Conservation (phyloP, 2,888 invertebrate genomes). For the Cynaeus angustus region DNA sequence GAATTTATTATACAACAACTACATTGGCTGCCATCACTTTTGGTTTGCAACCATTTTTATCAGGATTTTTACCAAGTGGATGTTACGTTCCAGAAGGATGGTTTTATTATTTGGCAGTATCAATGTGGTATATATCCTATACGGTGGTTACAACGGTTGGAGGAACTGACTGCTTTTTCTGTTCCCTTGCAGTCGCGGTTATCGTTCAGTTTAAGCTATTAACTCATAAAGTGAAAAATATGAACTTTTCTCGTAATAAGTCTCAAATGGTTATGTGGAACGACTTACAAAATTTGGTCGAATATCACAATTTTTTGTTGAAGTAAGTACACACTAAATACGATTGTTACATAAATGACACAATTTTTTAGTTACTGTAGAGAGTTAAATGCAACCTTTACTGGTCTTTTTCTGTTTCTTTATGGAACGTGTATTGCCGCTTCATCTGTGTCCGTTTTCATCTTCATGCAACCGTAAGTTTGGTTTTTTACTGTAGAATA, state of each 20-base stretch:
- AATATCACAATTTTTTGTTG: conserved; percentile 12
- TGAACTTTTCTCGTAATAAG: not conserved
- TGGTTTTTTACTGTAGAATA: not conserved
- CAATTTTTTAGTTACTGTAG: conserved; percentile 2
- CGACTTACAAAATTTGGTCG: not conserved
- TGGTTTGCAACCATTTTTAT: conserved; percentile 14
- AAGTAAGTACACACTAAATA: not conserved
- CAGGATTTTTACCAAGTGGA: not conserved
- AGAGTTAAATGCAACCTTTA: conserved; percentile 2
- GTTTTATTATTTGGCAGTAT: conserved; percentile 1
- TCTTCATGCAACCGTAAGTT: conserved; percentile 16
- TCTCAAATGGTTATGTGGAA: not conserved
- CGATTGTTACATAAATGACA: too few species aligned
- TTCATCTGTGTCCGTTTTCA: conserved; percentile 3
- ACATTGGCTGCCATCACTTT: not conserved
- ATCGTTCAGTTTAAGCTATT: conserved; percentile 15
- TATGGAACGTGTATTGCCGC: not conserved
- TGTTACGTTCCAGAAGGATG: conserved; percentile 31
- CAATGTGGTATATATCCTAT: conserved; percentile 13
- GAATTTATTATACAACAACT: not conserved
- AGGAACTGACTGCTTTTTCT: conserved; percentile 12
- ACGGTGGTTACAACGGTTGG: not conserved
- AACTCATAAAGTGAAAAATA: not conserved
- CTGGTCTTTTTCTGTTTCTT: not conserved
- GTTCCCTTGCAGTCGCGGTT: not conserved